Base-by-base conservation (phyloP, 2,113 vertebrate genomes). In the Verasper variegatus region DNA sequence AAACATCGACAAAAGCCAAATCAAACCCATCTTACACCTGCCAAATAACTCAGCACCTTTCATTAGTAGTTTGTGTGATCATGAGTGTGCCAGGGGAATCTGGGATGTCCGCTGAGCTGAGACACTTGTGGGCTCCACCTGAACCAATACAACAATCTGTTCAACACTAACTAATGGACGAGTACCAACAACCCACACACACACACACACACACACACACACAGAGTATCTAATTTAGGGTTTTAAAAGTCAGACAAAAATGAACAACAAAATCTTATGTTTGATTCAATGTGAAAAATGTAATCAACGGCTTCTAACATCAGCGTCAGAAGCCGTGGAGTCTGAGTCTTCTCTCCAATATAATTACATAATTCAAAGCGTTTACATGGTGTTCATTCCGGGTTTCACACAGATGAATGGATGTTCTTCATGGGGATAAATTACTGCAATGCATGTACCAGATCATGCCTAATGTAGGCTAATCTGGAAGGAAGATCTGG, bases 21-120 rank as follows among this genome's bases (percentile, higher is more conserved):
- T n/a, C 20, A 54, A 54, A n/a, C 20, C 4, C 23, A 52, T 61
- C 57, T 58, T 55, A 59, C 58, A 76, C 81, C 40, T 63, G 61
- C 31, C 54, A 78, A 15, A 9, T 71, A 58, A 20, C 24, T 56
- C 13, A 5, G 63, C 47, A 13, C 4, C 14, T 54, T 45, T 83
- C 67, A 71, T 80, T 63, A 81, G 65, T 4, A 1, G 26, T 77
- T 71, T 80, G 78, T 81, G 64, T 72, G 54, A 89, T 86, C 77
- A 76, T 23, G 64, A 72, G 69, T 78, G 42, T 40, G 1, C 21
- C 21, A 13, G 68, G 70, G 69, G 71, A 59, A 72, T 70, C 49
- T 54, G 51, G n/a, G 20, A 54, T 85, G 69, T 74, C 5, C 26
- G 60, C 71, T 58, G 51, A 52, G 51, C 51, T 14, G 23, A 15